Conservation (phyloP, 2,113 vertebrate species). For the Takifugu flavidus region DNA sequence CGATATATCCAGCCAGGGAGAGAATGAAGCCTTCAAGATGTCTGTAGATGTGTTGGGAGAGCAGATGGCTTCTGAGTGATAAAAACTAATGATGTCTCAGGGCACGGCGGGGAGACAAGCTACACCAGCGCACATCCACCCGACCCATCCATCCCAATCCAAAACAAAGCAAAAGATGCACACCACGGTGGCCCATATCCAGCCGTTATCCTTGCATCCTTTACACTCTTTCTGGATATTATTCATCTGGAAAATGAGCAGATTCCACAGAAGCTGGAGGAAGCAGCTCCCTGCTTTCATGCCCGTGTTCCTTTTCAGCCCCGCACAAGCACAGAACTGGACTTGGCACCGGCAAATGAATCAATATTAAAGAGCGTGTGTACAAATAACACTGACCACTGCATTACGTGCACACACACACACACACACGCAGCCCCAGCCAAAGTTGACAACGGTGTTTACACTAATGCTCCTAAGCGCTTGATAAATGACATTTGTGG, state of each 20-base stretch:
- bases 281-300: slow-evolving; percentile 1
- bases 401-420: slow-evolving; percentile 22
- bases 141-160: no score
- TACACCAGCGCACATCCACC: neutral
- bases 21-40: slow-evolving; percentile 38
- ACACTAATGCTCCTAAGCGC: slow-evolving; percentile 12
- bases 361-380: slow-evolving; percentile 57
- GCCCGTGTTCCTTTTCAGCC: neutral
- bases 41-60: slow-evolving; percentile 2
- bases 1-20: slow-evolving; percentile 3
- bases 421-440: slow-evolving; percentile 25
- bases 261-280: neutral
- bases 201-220: no score
- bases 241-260: no score
- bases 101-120: neutral
- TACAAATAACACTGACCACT: slow-evolving; percentile 39
- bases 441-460: slow-evolving; percentile 14
- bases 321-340: slow-evolving; percentile 29
- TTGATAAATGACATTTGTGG: slow-evolving; percentile 51
- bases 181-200: no score
- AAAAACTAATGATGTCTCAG: slow-evolving; percentile 24
- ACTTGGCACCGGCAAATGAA: slow-evolving; percentile 44
- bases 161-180: no score
- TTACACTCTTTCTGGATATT: no score
- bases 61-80: slow-evolving; percentile 35